These are phyloP conservation scores for Tillus elongatus DNA, from an alignment of 2,888 invertebrate genomes.

Conservation along the genomic window DNA sequence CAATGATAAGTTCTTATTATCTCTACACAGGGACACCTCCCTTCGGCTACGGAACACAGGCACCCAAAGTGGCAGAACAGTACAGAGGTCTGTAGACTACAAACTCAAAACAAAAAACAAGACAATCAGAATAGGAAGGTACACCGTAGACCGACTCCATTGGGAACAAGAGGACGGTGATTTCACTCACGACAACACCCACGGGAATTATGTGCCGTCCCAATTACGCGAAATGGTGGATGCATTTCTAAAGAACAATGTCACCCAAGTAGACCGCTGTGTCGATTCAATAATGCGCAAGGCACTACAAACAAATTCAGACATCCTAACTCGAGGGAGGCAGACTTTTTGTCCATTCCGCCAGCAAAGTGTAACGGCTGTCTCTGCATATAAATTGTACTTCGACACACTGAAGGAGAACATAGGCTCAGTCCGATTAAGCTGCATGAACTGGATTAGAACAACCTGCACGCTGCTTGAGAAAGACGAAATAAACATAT, in stretches of 20 bases:
- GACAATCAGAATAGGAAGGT: constrained; percentile 8
- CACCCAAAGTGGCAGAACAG: constrained; percentile 26
- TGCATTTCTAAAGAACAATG: constrained; percentile 14
- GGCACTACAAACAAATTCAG: constrained; percentile 16
- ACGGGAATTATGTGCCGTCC: constrained; percentile 21
- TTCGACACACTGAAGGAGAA: constrained; percentile 17
- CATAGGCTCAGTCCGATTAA: constrained; percentile 5
- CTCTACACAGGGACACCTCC: constrained; percentile 24
- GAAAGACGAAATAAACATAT: background rate
- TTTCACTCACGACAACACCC: constrained; percentile 19
- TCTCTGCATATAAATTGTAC: constrained; percentile 21
- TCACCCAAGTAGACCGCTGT: constrained; percentile 9
- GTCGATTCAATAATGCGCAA: constrained; percentile 12
- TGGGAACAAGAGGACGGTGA: constrained; percentile 19
- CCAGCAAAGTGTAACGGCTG: constrained; percentile 17
- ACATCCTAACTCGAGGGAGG: constrained; percentile 21
- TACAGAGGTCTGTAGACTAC: constrained; percentile 20
- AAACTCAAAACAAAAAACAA: constrained; percentile 19
- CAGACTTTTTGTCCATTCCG: constrained; percentile 21
- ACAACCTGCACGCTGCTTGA: constrained; percentile 6
- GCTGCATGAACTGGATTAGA: constrained; percentile 11
- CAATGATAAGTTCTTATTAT: constrained; percentile 16
- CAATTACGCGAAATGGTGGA: constrained; percentile 20
- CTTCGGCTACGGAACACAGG: constrained; percentile 25
- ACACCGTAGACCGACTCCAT: constrained; percentile 16